Evolutionary conservation across 2,888 invertebrate genomes (phyloP).

Genomic region (Dasysyrphus tricinctus): DNA sequence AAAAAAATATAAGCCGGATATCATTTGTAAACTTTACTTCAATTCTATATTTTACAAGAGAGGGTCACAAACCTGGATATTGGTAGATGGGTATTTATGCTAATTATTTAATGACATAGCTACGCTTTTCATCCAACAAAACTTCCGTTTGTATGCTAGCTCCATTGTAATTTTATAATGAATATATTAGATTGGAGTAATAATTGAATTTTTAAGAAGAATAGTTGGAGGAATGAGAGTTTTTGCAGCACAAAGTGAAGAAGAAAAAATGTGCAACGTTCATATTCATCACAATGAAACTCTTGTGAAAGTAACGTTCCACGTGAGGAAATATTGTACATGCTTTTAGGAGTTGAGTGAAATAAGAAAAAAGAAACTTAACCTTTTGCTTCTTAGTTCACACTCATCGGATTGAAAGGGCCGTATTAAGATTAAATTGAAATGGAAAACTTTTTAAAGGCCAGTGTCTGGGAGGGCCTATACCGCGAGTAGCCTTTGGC

Average conservation of each 20-base stretch:
- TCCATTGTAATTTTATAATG: slow-evolving; percentile 21
- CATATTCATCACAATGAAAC: slow-evolving; percentile 45
- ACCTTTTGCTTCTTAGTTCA: neutral
- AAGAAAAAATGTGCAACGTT: neutral
- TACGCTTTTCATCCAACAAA: neutral
- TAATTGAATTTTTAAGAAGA: slow-evolving; percentile 57
- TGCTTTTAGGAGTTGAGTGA: slow-evolving; percentile 10
- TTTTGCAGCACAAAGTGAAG: slow-evolving; percentile 5
- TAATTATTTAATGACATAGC: slow-evolving; percentile 53
- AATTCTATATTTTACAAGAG: slow-evolving; percentile 20
- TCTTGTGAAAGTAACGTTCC: slow-evolving; percentile 40
- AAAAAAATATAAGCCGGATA: neutral
- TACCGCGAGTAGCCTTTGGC: too few species aligned
- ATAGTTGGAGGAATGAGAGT: neutral
- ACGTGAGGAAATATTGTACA: slow-evolving; percentile 4
- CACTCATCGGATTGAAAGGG: neutral
- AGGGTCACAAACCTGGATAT: neutral
- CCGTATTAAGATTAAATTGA: neutral
- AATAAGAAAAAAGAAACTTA: slow-evolving; percentile 9
- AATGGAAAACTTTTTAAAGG: neutral
- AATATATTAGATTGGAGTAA: slow-evolving; percentile 27
- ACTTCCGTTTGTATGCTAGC: neutral
- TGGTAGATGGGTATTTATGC: neutral
- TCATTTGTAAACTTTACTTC: slow-evolving; percentile 32
- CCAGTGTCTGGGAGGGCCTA: neutral